A percentile compares a stretch with the other conserved stretches of the same genome.
Conservation (phyloP, 1,140 invertebrate genomes). For the Papilio polytes region DNA sequence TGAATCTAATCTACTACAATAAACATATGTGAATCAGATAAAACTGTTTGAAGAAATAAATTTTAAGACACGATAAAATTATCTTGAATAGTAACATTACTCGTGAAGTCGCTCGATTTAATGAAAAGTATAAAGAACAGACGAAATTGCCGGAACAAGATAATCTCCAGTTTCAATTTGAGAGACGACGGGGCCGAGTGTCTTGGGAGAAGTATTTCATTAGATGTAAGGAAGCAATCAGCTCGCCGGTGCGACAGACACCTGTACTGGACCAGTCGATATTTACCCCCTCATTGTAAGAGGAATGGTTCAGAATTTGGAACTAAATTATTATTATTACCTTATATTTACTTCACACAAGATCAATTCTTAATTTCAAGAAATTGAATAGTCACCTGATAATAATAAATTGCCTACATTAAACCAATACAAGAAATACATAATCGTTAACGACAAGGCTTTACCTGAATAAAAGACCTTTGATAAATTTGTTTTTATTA, state of each 20-base stretch:
- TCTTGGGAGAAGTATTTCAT: slow-evolving; percentile 77
- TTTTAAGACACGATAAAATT: slow-evolving; percentile 17
- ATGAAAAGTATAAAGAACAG: slow-evolving; percentile 71
- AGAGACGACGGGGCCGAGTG: slow-evolving; percentile 58
- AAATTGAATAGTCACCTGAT: too few relatives aligned
- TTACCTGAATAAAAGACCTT: too few relatives aligned
- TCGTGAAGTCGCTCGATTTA: slow-evolving; percentile 61
- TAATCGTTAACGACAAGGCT: not conserved
- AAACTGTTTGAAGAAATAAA: not conserved
- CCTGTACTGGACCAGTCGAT: slow-evolving; percentile 53
- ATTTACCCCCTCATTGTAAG: slow-evolving; percentile 28
- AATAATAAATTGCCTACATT: not conserved
- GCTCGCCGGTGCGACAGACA: slow-evolving; percentile 57
- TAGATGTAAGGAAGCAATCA: slow-evolving; percentile 62
- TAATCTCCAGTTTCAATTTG: slow-evolving; percentile 77
- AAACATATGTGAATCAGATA: not conserved
- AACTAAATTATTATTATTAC: not conserved
- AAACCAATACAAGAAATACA: not conserved
- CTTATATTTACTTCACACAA: not conserved
- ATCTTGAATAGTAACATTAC: slow-evolving; percentile 47
- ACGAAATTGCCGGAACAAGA: slow-evolving; percentile 65
- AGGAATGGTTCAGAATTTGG: not conserved
- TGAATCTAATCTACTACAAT: slow-evolving; percentile 1
- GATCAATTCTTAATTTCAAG: not conserved
- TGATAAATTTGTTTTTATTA: not conserved